Conservation (phyloP, 2,888 invertebrate species). For the Diplolepis rosae region DNA sequence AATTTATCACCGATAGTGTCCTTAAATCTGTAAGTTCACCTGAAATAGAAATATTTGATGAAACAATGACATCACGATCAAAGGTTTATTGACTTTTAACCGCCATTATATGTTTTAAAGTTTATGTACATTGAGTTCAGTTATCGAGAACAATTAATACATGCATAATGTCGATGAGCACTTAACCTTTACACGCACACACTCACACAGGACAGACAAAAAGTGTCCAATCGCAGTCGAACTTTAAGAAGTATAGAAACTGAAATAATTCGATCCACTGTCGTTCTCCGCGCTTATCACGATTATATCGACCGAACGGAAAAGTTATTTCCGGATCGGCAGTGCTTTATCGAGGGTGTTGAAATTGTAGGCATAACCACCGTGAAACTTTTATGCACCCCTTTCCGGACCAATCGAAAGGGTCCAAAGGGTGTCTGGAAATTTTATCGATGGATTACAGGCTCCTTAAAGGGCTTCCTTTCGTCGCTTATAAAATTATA, state of each 20-base stretch:
- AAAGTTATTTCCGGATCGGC: constrained; percentile 17
- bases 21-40: no score
- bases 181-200: background rate
- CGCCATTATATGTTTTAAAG: constrained; percentile 15
- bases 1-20: no score
- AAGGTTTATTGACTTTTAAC: constrained; percentile 23
- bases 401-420: constrained; percentile 14
- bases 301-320: constrained; percentile 15
- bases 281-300: constrained; percentile 22
- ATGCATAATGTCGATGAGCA: constrained; percentile 43
- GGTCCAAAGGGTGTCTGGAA: constrained; percentile 3
- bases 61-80: background rate
- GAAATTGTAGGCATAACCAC: constrained; percentile 8
- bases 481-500: constrained; percentile 31
- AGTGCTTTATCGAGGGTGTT: constrained; percentile 24
- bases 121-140: constrained; percentile 59
- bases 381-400: background rate
- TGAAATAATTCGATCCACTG: constrained; percentile 16
- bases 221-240: constrained; percentile 16
- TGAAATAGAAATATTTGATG: background rate
- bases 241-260: constrained; percentile 22
- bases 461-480: constrained; percentile 31
- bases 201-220: background rate
- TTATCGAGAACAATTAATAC: constrained; percentile 42
- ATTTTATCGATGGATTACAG: constrained; percentile 33